phyloP scores from a whole-genome alignment of 2,888 invertebrate genomes.

The Margaritifera margaritifera region DNA sequence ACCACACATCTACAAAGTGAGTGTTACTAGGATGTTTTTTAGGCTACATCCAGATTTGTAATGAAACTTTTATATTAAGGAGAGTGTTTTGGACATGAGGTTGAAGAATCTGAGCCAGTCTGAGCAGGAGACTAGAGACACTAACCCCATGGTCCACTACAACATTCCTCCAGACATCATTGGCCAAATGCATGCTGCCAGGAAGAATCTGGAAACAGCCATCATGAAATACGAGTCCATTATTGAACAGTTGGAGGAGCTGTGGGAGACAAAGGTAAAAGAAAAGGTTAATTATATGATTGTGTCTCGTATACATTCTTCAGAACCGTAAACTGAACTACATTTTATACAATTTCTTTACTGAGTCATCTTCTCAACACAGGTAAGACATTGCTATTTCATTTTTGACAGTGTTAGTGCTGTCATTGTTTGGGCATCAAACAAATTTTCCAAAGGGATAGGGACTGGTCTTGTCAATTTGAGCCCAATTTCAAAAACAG shows the following conservation, averaged over 20 bases:
- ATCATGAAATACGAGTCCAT: conserved; percentile 63
- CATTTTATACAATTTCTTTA: too few relatives aligned
- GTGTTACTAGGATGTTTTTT: background rate
- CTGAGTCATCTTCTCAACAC: too few relatives aligned
- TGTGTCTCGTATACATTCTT: too few relatives aligned
- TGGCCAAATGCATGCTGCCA: conserved; percentile 34
- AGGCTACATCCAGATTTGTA: background rate
- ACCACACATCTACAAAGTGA: background rate
- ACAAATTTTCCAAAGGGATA: too few relatives aligned
- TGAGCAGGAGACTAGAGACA: conserved; percentile 1
- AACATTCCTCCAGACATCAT: conserved; percentile 46
- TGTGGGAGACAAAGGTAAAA: conserved; percentile 49
- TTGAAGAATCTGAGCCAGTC: conserved; percentile 32
- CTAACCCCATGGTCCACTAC: conserved; percentile 30
- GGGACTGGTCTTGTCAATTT: too few relatives aligned
- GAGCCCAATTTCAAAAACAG: too few relatives aligned
- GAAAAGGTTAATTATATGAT: too few relatives aligned
- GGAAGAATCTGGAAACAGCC: conserved; percentile 52
- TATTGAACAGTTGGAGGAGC: conserved; percentile 57
- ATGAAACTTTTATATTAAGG: conserved; percentile 37
- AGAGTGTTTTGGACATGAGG: conserved; percentile 63
- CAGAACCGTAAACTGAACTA: too few relatives aligned
- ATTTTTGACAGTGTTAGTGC: too few relatives aligned
- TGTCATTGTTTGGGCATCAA: too few relatives aligned
- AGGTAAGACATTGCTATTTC: too few relatives aligned